Evolutionary conservation across 2,113 vertebrate species (phyloP).

Genomic region (Mesitornis unicolor): DNA sequence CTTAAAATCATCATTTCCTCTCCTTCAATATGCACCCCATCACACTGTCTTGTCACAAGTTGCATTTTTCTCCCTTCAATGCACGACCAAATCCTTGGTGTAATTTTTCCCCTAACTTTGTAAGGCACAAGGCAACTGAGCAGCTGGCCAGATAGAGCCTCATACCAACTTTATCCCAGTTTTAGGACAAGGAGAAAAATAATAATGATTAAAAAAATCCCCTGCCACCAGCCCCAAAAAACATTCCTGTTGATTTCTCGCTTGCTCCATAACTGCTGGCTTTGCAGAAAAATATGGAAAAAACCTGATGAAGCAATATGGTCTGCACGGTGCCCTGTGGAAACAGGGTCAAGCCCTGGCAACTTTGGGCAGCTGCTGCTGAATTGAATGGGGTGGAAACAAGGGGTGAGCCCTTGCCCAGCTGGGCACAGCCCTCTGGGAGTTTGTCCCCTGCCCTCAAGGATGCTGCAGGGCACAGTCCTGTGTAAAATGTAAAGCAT

Average conservation of each 20-base stretch:
- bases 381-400: accelerated
- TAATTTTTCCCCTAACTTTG: background rate
- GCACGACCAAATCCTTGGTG: background rate
- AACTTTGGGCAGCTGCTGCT: background rate
- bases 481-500: background rate
- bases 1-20: background rate
- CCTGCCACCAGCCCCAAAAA: background rate
- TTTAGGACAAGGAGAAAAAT: background rate
- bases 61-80: background rate
- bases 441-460: background rate
- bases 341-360: background rate
- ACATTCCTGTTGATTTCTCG: background rate
- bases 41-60: background rate
- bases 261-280: background rate
- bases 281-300: background rate
- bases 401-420: background rate
- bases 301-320: background rate
- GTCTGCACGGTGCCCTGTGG: background rate
- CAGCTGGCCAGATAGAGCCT: background rate
- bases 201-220: no score
- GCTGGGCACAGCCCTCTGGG: background rate
- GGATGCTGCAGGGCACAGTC: background rate
- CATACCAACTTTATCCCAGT: background rate
- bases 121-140: background rate
- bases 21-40: accelerated